Evolutionary conservation across 2,888 invertebrate species (phyloP).

Genomic region (Nomada goodeniana): DNA sequence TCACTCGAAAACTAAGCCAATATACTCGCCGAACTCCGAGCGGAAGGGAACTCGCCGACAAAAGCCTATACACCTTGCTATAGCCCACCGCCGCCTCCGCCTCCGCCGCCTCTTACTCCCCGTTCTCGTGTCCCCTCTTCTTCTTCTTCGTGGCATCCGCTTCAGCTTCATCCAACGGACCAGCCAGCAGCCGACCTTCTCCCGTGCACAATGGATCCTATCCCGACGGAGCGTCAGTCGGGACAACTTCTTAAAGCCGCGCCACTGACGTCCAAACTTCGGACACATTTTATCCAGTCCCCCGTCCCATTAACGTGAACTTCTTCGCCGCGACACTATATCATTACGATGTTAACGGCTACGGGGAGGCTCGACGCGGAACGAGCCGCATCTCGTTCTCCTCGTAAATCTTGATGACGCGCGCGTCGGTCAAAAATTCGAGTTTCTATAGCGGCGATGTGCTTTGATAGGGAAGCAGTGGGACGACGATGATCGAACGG

Average conservation of each 20-base stretch:
- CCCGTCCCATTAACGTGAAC: constrained; percentile 75
- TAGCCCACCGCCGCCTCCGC: not conserved
- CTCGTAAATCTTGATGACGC: constrained; percentile 60
- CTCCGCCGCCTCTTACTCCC: not conserved
- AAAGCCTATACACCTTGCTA: constrained; percentile 69
- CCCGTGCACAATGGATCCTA: constrained; percentile 73
- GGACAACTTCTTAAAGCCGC: constrained; percentile 79
- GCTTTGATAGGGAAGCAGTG: not conserved
- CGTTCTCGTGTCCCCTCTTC: not conserved
- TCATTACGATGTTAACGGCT: constrained; percentile 72
- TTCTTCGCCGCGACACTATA: constrained; percentile 69
- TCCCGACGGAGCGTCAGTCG: constrained; percentile 67
- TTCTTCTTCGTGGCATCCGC: constrained; percentile 19
- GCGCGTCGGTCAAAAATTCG: constrained; percentile 15
- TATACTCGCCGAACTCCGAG: constrained; percentile 68
- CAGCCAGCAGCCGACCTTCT: constrained; percentile 40
- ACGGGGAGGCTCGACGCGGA: constrained; percentile 37
- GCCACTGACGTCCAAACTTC: constrained; percentile 76
- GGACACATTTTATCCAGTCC: constrained; percentile 75
- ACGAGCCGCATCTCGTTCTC: constrained; percentile 2
- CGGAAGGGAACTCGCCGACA: constrained; percentile 72
- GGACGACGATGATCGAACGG: not conserved
- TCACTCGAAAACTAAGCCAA: constrained; percentile 75
- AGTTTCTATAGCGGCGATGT: not conserved
- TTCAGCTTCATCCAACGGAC: constrained; percentile 37